These are phyloP conservation scores for Macrostomum lignano DNA, from an alignment of 1,140 invertebrate genomes.

Conservation along the genomic window DNA sequence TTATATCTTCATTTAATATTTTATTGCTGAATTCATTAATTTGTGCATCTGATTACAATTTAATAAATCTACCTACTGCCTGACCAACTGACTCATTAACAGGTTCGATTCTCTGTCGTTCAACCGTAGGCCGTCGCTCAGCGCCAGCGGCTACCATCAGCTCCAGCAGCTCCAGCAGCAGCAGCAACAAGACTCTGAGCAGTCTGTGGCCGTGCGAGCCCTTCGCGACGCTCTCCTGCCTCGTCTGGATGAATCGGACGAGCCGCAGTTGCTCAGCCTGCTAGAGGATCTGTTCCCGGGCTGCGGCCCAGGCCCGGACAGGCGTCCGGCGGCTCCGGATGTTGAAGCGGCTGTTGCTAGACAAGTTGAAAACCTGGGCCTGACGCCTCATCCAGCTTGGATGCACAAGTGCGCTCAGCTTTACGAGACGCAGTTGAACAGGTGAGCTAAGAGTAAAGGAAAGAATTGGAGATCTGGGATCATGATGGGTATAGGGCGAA, in stretches of 20 bases:
- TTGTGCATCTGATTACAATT: too few species aligned
- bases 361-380: constrained; percentile 28
- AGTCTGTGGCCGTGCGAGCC: constrained; percentile 82
- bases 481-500: too few species aligned
- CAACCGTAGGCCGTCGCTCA: too few species aligned
- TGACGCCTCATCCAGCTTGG: constrained; percentile 75
- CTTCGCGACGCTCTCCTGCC: constrained; percentile 83
- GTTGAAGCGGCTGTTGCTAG: constrained; percentile 25
- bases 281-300: constrained; percentile 82
- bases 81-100: too few species aligned
- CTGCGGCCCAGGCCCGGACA: constrained; percentile 59
- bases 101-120: too few species aligned
- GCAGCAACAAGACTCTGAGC: constrained; percentile 65
- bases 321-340: constrained; percentile 61
- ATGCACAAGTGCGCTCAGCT: constrained; percentile 73
- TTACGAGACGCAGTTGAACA: constrained; percentile 68
- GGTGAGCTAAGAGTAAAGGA: too few species aligned
- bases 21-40: too few species aligned
- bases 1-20: too few species aligned
- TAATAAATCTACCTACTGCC: too few species aligned
- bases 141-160: too few species aligned
- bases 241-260: constrained; percentile 80
- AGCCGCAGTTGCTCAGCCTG: constrained; percentile 70
- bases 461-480: too few species aligned
- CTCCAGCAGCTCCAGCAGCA: too few species aligned